phyloP scores from a whole-genome alignment of 2,797 vertebrate species.

The Hozukius guyotensis region DNA sequence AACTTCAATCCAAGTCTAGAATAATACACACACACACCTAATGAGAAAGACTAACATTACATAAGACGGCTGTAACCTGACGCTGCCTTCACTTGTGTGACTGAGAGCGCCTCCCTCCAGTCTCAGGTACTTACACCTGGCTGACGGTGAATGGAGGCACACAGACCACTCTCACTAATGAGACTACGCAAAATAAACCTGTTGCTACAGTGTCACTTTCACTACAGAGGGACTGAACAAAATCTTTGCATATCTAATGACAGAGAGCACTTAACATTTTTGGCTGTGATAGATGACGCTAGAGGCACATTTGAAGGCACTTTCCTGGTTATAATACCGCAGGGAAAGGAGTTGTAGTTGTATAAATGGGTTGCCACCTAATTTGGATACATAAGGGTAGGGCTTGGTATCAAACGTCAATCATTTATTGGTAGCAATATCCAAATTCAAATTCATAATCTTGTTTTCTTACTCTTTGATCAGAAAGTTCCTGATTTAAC shows the following conservation, averaged over 20 bases:
- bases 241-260: constrained; percentile 18
- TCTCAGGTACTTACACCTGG: constrained; percentile 65
- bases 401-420: neutral
- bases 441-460: neutral
- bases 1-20: constrained; percentile 20
- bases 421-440: neutral
- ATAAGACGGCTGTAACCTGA: constrained; percentile 54
- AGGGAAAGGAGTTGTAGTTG: rapidly evolving
- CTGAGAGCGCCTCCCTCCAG: constrained; percentile 17
- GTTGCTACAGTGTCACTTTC: constrained; percentile 21
- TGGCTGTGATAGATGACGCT: neutral
- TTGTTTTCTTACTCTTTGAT: neutral
- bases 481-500: neutral
- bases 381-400: neutral
- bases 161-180: constrained; percentile 57
- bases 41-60: constrained; percentile 42
- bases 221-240: neutral
- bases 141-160: constrained; percentile 31
- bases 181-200: constrained; percentile 32
- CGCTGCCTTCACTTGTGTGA: constrained; percentile 20
- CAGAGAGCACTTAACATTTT: neutral
- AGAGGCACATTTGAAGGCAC: neutral
- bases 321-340: neutral
- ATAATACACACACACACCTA: constrained; percentile 10
- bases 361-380: neutral